Base-by-base conservation (phyloP, 2,888 invertebrate genomes). In the Zonitis immaculata region DNA sequence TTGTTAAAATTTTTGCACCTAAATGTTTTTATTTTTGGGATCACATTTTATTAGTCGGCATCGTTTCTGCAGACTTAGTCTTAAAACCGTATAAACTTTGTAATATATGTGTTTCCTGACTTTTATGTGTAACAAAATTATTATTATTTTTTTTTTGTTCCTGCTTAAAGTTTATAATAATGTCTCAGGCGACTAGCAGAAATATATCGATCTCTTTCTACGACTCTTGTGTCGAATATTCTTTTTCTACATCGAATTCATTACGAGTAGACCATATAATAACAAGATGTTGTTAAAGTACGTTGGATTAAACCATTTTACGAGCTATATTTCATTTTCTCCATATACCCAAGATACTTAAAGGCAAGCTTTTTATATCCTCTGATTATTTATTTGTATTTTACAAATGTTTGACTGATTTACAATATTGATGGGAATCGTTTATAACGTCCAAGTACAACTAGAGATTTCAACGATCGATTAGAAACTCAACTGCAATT, bases 31-130 rank as follows among this genome's bases (percentile, higher is more conserved):
- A 71, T 72, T 72, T 69, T 65, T 45, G 57, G 65, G 67, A 66
- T 66, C 67, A 35, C 35, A 66, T 71, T 73, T 73, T 73, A 71
- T 70, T 68, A 16, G 73, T 69, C 73, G 73, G 73, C 35, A 70
- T 70, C 71, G 69, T 72, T 72, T n/a, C n/a, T 67, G 67, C 70
- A 62, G 68, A 69, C 71, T 71, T 64, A 70, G 68, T 72, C 71
- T 67, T 69, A 35, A 35, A 71, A 69, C 69, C 70, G 69, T 74
- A 73, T 74, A 75, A 75, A 75, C 73, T 74, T 74, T 71, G 73
- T 74, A 74, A 74, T 73, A 74, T 74, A 74, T 73, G 73, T 73
- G 72, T 71, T 72, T 66, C 66, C 66, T 67, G 74, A 74, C 73
- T 70, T 73, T 73, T 68, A 73, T 63, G 66, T 57, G 64, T 16